Conservation (phyloP, 2,888 invertebrate species). For the Petrophora chlorosata region DNA sequence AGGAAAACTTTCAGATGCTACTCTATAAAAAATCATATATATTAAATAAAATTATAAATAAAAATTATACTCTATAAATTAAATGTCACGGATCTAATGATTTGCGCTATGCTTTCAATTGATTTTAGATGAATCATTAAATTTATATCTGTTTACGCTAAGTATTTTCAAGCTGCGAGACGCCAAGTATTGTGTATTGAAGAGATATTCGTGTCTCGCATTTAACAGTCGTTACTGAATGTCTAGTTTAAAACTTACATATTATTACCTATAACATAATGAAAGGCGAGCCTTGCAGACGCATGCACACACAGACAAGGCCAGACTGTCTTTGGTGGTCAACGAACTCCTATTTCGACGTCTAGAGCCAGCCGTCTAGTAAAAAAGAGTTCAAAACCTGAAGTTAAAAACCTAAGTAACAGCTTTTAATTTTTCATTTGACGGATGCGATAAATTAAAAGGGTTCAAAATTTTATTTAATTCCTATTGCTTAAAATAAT, state of each 20-base stretch:
- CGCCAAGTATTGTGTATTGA: too few species aligned
- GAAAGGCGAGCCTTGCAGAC: slow-evolving; percentile 42
- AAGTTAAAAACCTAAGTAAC: slow-evolving; percentile 36
- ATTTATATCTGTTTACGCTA: slow-evolving; percentile 25
- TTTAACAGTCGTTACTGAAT: slow-evolving; percentile 10
- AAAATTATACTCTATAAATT: too few species aligned
- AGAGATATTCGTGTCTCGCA: neutral
- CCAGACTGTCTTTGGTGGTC: slow-evolving; percentile 68
- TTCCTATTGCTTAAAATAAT: too few species aligned
- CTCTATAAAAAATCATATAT: slow-evolving; percentile 56
- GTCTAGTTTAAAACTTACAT: slow-evolving; percentile 20
- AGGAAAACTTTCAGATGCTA: slow-evolving; percentile 62
- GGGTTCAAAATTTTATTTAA: neutral
- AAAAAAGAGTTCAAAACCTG: slow-evolving; percentile 49
- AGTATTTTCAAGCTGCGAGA: slow-evolving; percentile 3
- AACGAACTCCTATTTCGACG: slow-evolving; percentile 59
- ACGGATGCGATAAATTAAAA: neutral
- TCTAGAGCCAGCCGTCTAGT: slow-evolving; percentile 53
- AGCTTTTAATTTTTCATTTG: neutral
- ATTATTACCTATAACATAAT: slow-evolving; percentile 25
- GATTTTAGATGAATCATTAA: slow-evolving; percentile 25
- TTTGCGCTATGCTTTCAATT: slow-evolving; percentile 44
- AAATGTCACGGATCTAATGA: slow-evolving; percentile 60
- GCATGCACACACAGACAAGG: slow-evolving; percentile 63
- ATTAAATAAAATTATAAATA: too few species aligned